Evolutionary conservation across 1,140 invertebrate genomes (phyloP).

Genomic region (Calycopis cecrops): DNA sequence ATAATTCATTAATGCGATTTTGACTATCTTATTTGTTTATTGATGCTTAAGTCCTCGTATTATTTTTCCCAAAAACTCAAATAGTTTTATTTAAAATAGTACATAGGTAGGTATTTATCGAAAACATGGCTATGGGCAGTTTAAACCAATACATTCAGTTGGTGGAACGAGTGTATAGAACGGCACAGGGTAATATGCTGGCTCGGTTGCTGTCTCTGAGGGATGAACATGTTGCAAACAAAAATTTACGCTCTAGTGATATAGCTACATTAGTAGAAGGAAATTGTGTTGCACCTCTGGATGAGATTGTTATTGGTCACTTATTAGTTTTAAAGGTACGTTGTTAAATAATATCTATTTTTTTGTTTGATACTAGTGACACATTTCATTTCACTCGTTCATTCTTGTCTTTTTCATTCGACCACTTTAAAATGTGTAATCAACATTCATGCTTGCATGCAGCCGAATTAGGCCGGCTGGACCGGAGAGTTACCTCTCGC

Average conservation of each 20-base stretch:
- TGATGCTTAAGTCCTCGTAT: too few relatives aligned
- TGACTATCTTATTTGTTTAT: too few relatives aligned
- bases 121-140: conserved; percentile 65
- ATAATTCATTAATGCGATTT: too few relatives aligned
- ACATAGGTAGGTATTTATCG: neutral
- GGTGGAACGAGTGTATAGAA: conserved; percentile 74
- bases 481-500: too few relatives aligned
- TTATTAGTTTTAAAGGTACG: conserved; percentile 78
- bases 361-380: too few relatives aligned
- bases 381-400: too few relatives aligned
- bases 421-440: too few relatives aligned
- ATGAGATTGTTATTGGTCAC: conserved; percentile 88
- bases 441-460: too few relatives aligned
- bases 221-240: conserved; percentile 83
- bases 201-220: conserved; percentile 83
- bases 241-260: conserved; percentile 80
- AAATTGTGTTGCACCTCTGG: conserved; percentile 82
- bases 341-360: conserved; percentile 14
- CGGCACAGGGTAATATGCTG: conserved; percentile 76
- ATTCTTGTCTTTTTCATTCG: too few relatives aligned
- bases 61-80: too few relatives aligned
- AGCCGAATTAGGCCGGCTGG: too few relatives aligned
- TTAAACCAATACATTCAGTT: conserved; percentile 70
- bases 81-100: neutral
- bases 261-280: conserved; percentile 83